Base-by-base conservation (phyloP, 2,797 vertebrate genomes). In the Dendrocincla tyrannina region DNA sequence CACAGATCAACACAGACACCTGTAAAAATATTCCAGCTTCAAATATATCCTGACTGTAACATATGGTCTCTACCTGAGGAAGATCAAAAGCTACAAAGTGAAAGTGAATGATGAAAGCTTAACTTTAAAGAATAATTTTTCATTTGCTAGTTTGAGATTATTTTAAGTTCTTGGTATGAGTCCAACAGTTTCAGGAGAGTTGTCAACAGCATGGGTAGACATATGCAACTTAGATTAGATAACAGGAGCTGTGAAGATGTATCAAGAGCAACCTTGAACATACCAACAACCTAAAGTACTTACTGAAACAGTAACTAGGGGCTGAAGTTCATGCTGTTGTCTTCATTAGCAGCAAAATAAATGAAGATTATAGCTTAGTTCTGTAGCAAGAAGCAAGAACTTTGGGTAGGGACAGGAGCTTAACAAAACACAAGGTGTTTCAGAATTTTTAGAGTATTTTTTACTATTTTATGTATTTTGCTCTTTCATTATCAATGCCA, bases 131-230 rank as follows among this genome's bases (percentile, higher is more conserved):
- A 79, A 67, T 46, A 70, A 24, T 53, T 79, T 77, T 82, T 85
- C 74, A 25, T 90, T 87, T 77, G 33, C 39, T 92, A 64, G 5
- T 1, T 46, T 33, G 37, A 82, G 63, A 74, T 64, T 74, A 94
- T 95, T 96, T 95, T 42, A 87, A 77, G 22, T 82, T 68, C 44
- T 87, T 95, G 88, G 72, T 82, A 30, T 7, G 41, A 47, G 60
- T 94, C 94, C 93, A 94, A 32, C 19, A 77, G 28, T 70, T 91
- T 64, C 27, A 49, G 85, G 33, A 85, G 42, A 59, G 80, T 91
- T 74, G 77, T 94, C 94, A 94, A 85, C 87, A 96, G 69, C 55
- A 85, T 3, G 32, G 58, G 23, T 17, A 92, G 89, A 88, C 72
- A 91, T 91, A 70, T 74, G 87, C 79, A 89, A 87, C 56, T 83